phyloP scores from a whole-genome alignment of 2,797 vertebrate genomes.

The Halcyon badia region DNA sequence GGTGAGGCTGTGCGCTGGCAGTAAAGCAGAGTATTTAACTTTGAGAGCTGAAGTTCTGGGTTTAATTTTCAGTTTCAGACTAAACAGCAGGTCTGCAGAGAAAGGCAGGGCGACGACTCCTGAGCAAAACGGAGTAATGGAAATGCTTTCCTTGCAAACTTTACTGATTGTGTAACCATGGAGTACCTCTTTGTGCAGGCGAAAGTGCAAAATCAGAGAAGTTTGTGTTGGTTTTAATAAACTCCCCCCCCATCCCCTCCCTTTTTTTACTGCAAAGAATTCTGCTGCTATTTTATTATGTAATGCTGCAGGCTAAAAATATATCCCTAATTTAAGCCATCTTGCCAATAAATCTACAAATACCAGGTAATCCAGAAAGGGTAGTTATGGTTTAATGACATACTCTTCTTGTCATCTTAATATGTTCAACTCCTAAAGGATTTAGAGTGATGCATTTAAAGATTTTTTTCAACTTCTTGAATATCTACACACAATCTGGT shows the following conservation, averaged over 20 bases:
- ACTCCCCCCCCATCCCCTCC: background rate
- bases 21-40: constrained; percentile 46
- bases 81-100: constrained; percentile 70
- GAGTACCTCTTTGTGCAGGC: background rate
- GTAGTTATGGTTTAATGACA: constrained; percentile 50
- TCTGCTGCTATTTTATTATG: constrained; percentile 63
- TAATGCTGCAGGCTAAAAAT: constrained; percentile 64
- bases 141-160: constrained; percentile 38
- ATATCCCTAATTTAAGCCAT: constrained; percentile 62
- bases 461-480: constrained; percentile 9
- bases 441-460: constrained; percentile 22
- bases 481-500: background rate
- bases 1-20: constrained; percentile 23
- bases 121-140: constrained; percentile 18
- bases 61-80: constrained; percentile 78
- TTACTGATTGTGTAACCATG: background rate
- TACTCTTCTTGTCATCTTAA: constrained; percentile 65
- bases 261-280: constrained; percentile 47
- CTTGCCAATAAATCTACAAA: constrained; percentile 63
- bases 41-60: constrained; percentile 61
- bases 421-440: constrained; percentile 48
- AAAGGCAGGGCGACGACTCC: constrained; percentile 47
- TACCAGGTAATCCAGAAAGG: constrained; percentile 63
- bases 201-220: background rate
- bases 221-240: constrained; percentile 39